phyloP scores from a whole-genome alignment of 2,888 invertebrate species.

The Gymnosoma rotundatum region DNA sequence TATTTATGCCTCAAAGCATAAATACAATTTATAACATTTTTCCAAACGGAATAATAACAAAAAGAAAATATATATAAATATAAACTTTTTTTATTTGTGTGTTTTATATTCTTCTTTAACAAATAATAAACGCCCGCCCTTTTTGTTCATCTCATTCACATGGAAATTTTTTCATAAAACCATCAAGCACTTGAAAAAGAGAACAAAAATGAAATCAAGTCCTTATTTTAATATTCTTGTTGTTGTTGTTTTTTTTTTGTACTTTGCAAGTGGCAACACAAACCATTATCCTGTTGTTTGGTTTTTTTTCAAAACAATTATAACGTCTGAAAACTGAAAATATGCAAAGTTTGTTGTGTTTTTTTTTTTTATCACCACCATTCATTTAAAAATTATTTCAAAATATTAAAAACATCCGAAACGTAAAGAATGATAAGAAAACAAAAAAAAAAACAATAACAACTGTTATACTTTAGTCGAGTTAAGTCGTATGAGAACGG shows the following conservation, averaged over 20 bases:
- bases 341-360: constrained; percentile 50
- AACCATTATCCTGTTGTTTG: constrained; percentile 65
- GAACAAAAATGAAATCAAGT: constrained; percentile 59
- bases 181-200: constrained; percentile 60
- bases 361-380: constrained; percentile 45
- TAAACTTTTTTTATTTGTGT: constrained; percentile 36
- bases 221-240: constrained; percentile 2
- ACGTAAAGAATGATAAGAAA: neutral
- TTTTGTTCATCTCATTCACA: constrained; percentile 66
- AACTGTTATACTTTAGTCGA: constrained; percentile 52
- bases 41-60: constrained; percentile 81
- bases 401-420: neutral
- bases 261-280: constrained; percentile 62
- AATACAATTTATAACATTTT: constrained; percentile 80
- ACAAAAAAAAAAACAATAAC: constrained; percentile 20
- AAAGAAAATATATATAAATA: constrained; percentile 61
- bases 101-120: constrained; percentile 44
- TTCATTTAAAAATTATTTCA: constrained; percentile 33
- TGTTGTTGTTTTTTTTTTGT: constrained; percentile 18
- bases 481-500: constrained; percentile 38
- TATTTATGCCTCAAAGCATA: constrained; percentile 78
- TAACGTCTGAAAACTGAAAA: constrained; percentile 56
- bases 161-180: constrained; percentile 61
- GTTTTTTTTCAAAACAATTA: constrained; percentile 57
- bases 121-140: constrained; percentile 69